These are phyloP conservation scores for Symphodus melops DNA, from an alignment of 2,113 vertebrate species.

Conservation along the genomic window DNA sequence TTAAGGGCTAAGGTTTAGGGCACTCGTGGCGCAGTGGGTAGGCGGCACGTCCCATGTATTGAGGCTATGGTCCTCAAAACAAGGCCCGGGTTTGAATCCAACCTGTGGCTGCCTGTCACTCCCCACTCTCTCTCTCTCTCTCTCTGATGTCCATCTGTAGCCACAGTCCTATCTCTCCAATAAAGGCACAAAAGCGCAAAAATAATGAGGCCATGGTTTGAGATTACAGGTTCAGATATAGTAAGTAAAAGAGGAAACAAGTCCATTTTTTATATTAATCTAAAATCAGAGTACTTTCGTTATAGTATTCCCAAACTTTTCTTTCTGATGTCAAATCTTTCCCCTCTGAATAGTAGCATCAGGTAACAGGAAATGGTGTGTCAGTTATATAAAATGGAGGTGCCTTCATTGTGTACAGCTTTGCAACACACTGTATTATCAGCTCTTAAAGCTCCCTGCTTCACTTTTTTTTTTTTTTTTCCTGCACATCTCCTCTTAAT, in stretches of 20 bases:
- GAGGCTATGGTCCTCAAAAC: too few relatives aligned
- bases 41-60: too few relatives aligned
- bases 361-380: constrained; percentile 26
- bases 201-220: too few relatives aligned
- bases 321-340: constrained; percentile 3
- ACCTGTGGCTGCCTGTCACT: too few relatives aligned
- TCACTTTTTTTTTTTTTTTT: constrained; percentile 24
- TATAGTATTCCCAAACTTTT: neutral
- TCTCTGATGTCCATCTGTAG: too few relatives aligned
- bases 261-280: neutral
- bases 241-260: neutral
- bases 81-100: too few relatives aligned
- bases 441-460: constrained; percentile 21
- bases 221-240: neutral
- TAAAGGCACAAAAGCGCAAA: too few relatives aligned
- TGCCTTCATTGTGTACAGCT: constrained; percentile 13
- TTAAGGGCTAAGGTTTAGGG: too few relatives aligned
- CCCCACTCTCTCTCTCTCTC: too few relatives aligned
- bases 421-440: neutral
- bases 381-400: constrained; percentile 46
- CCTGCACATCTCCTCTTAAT: constrained; percentile 21
- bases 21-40: too few relatives aligned
- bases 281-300: neutral
- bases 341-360: constrained; percentile 19
- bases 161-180: too few relatives aligned